Evolutionary conservation across 2,113 vertebrate genomes (phyloP).

Genomic region (Poecile atricapillus): DNA sequence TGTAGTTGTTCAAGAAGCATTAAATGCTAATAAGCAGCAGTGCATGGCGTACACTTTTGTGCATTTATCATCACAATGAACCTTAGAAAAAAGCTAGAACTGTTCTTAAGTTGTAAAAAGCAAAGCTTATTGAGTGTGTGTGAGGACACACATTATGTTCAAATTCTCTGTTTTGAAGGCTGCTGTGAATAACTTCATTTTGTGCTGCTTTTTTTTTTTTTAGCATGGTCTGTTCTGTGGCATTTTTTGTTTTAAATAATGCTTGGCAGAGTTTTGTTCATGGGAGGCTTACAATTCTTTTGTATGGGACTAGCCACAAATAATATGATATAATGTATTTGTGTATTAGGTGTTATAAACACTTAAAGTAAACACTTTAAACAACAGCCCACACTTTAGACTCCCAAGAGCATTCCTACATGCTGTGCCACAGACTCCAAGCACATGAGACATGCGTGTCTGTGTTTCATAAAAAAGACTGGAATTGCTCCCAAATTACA

Average conservation of each 20-base stretch:
- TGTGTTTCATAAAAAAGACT: neutral
- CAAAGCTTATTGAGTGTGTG: neutral
- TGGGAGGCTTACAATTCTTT: neutral
- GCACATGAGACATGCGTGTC: neutral
- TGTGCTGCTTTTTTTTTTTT: neutral
- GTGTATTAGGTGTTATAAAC: neutral
- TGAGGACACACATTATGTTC: neutral
- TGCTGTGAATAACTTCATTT: neutral
- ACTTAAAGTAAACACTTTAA: neutral
- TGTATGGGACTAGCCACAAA: neutral
- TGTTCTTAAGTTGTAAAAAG: constrained; percentile 7
- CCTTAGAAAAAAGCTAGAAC: neutral
- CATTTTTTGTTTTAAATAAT: neutral
- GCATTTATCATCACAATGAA: constrained; percentile 45
- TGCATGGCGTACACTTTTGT: constrained; percentile 11
- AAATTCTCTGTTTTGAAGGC: neutral
- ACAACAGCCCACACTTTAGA: neutral
- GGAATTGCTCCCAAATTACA: neutral
- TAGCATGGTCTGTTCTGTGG: neutral
- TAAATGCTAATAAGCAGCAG: constrained; percentile 36
- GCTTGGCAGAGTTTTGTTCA: neutral
- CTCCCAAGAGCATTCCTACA: neutral
- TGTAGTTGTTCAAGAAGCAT: constrained; percentile 65
- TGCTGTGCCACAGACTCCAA: neutral
- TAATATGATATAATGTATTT: neutral